Evolutionary conservation across 2,888 invertebrate species (phyloP).

Genomic region (Nephrotoma appendiculata): DNA sequence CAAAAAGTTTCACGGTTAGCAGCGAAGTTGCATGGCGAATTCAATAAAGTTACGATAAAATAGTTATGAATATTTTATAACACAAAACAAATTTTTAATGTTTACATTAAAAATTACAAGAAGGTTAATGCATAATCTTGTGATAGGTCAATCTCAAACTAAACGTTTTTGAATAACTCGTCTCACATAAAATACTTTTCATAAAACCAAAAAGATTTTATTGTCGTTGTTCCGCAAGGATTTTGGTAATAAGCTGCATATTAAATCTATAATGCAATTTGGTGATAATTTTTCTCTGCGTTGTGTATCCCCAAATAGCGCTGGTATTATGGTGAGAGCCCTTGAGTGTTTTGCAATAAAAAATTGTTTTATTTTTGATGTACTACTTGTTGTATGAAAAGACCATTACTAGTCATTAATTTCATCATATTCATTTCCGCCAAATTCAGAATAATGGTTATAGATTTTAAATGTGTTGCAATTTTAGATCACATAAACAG

Average conservation of each 20-base stretch:
- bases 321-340: no score
- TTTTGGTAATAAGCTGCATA: no score
- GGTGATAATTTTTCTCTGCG: background rate
- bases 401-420: background rate
- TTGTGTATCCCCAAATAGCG: background rate
- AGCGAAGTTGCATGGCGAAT: background rate
- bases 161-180: no score
- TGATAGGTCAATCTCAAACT: background rate
- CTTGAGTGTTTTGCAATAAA: no score
- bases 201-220: no score
- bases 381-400: no score
- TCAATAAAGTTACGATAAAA: background rate
- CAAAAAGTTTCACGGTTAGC: background rate
- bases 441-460: background rate
- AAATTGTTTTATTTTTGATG: no score
- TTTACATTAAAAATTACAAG: background rate
- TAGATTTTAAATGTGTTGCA: no score
- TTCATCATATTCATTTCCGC: background rate
- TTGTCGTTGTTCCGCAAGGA: no score
- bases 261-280: background rate
- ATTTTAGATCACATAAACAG: no score
- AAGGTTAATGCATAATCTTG: background rate
- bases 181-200: no score
- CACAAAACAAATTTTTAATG: background rate
- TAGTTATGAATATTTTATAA: background rate